Percentiles rank a stretch among this genome's conserved stretches.
Evolutionary conservation across 1,140 invertebrate species (phyloP).

Genomic region (Teleopsis dalmanni): DNA sequence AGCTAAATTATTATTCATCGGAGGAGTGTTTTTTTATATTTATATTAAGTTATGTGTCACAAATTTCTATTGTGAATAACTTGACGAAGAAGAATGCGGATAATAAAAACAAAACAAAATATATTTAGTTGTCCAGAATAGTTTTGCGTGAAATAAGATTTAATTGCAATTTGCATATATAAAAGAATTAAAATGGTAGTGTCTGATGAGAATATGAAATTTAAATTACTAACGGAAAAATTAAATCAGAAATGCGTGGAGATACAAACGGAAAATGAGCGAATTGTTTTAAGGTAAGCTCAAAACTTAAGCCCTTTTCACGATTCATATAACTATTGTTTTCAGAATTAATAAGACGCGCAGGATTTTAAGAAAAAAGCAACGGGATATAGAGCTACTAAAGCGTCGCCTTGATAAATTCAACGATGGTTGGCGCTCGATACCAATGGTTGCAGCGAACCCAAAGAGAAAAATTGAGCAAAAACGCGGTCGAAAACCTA

Average conservation of each 20-base stretch:
- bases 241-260: conserved; percentile 29
- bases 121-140: no score
- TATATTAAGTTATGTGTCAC: no score
- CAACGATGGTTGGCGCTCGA: conserved; percentile 32
- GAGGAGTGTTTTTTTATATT: no score
- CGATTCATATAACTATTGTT: background rate
- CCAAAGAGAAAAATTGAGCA: conserved; percentile 38
- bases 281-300: conserved; percentile 31
- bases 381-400: conserved; percentile 28
- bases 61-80: no score
- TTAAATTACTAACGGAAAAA: conserved; percentile 32
- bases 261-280: conserved; percentile 37
- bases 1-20: no score
- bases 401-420: conserved; percentile 33
- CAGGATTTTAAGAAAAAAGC: conserved; percentile 27
- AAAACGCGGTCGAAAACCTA: conserved; percentile 34
- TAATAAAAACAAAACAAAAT: no score
- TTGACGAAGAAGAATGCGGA: no score
- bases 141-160: no score
- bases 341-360: conserved; percentile 33
- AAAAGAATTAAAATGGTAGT: conserved; percentile 18
- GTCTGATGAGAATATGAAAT: conserved; percentile 21
- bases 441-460: conserved; percentile 35
- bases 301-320: background rate
- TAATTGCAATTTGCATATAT: no score